Evolutionary conservation across 2,888 invertebrate genomes (phyloP).

Genomic region (Heliconius hortense): DNA sequence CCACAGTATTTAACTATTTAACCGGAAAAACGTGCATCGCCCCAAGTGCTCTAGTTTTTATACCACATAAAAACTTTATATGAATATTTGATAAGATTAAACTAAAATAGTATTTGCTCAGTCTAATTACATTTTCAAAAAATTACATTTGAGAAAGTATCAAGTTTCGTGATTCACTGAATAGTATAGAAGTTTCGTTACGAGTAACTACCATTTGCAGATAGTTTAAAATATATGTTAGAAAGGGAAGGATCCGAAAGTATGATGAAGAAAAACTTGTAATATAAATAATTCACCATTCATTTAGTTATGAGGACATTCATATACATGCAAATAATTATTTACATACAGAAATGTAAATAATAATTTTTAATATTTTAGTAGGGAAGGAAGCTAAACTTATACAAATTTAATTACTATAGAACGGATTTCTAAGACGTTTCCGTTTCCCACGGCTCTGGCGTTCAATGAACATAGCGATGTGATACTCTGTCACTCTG

Average conservation of each 20-base stretch:
- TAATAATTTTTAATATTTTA: background rate
- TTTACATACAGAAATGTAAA: background rate
- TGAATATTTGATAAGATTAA: constrained; percentile 18
- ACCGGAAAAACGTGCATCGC: constrained; percentile 52
- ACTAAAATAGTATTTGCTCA: background rate
- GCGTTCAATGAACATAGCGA: background rate
- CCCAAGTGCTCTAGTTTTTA: constrained; percentile 40
- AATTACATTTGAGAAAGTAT: constrained; percentile 6
- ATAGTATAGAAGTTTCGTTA: background rate
- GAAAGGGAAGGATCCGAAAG: background rate
- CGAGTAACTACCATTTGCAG: background rate
- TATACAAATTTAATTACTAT: constrained; percentile 11
- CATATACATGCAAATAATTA: background rate
- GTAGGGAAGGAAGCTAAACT: background rate
- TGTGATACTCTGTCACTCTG: background rate
- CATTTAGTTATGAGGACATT: too few relatives aligned
- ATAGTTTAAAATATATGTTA: background rate
- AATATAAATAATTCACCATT: background rate
- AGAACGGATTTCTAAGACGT: background rate
- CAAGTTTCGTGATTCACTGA: background rate
- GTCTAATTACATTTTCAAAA: constrained; percentile 9
- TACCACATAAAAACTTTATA: constrained; percentile 32
- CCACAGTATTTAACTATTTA: constrained; percentile 61
- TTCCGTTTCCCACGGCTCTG: constrained; percentile 32
- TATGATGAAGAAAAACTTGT: background rate